A percentile compares a stretch with the other conserved stretches of the same genome.
Conservation (phyloP, 2,113 vertebrate genomes). For the Gopherus flavomarginatus region DNA sequence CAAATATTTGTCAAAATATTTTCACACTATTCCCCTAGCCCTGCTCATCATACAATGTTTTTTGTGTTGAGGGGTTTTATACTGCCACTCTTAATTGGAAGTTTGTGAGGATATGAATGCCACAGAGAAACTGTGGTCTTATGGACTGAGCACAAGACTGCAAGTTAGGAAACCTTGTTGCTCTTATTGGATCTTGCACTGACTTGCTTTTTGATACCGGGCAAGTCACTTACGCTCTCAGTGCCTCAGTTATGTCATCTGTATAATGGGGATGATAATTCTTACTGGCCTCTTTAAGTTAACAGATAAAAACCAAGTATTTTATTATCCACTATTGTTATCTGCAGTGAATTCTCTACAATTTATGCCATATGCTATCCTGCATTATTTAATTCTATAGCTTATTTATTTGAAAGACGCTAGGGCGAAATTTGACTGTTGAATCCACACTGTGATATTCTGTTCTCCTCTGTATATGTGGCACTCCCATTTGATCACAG, state of each 20-base stretch:
- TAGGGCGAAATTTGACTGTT: neutral
- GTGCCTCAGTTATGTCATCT: neutral
- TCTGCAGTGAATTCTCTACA: neutral
- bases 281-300: neutral
- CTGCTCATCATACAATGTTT: neutral
- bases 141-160: neutral
- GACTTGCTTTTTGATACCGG: neutral
- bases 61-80: neutral
- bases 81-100: neutral
- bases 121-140: neutral
- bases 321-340: neutral
- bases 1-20: neutral
- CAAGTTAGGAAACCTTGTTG: neutral
- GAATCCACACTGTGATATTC: neutral
- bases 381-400: neutral
- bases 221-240: neutral
- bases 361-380: neutral
- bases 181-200: neutral
- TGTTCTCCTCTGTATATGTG: neutral
- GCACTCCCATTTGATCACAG: neutral
- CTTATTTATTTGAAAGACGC: neutral
- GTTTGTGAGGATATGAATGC: neutral
- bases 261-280: neutral
- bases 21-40: neutral
- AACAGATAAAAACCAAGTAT: neutral